Evolutionary conservation across 2,797 vertebrate species (phyloP).

Genomic region (Brotogeris chrysoptera): DNA sequence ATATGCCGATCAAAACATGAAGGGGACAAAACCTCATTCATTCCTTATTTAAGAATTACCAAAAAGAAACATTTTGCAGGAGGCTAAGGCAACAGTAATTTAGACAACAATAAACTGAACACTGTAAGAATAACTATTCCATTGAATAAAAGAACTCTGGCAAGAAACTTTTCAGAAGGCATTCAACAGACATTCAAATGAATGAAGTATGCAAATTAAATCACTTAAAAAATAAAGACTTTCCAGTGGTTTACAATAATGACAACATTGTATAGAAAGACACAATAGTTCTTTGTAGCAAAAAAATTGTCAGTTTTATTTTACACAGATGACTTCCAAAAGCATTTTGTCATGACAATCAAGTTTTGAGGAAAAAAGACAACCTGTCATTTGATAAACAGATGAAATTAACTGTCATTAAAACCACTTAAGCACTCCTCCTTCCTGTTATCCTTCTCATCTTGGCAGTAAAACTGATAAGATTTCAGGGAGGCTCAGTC

Average conservation of each 20-base stretch:
- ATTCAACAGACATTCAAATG: slow-evolving; percentile 19
- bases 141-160: slow-evolving; percentile 6
- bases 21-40: slow-evolving; percentile 25
- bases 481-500: slow-evolving; percentile 52
- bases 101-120: slow-evolving; percentile 35
- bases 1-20: neutral
- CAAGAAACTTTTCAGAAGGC: slow-evolving; percentile 18
- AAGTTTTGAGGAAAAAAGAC: slow-evolving; percentile 8
- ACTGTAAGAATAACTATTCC: slow-evolving; percentile 19
- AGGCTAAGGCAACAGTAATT: slow-evolving; percentile 24
- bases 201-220: slow-evolving; percentile 10
- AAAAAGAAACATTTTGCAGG: slow-evolving; percentile 15
- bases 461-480: slow-evolving; percentile 39
- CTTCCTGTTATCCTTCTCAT: slow-evolving; percentile 44
- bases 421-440: slow-evolving; percentile 12
- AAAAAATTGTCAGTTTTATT: slow-evolving; percentile 53
- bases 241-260: slow-evolving; percentile 22
- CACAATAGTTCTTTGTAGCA: slow-evolving; percentile 30
- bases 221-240: slow-evolving; percentile 22
- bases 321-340: slow-evolving; percentile 43
- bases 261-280: slow-evolving; percentile 17
- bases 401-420: slow-evolving; percentile 30
- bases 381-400: slow-evolving; percentile 23
- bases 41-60: slow-evolving; percentile 42
- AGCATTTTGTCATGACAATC: neutral